phyloP scores from a whole-genome alignment of 2,888 invertebrate genomes.

The Sthenelais limicola region DNA sequence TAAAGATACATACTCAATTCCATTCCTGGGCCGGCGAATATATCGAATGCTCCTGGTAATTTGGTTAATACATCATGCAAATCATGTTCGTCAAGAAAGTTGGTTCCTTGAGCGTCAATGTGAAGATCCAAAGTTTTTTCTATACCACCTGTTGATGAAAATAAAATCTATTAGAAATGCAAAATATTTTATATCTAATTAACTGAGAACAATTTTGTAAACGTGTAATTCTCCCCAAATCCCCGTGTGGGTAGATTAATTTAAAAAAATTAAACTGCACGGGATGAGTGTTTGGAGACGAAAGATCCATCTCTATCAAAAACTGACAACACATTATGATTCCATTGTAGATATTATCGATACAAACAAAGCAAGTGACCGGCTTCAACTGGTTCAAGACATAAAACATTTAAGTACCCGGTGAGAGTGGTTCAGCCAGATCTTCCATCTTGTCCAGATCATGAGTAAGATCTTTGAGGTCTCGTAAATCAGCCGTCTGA shows the following conservation, averaged over 20 bases:
- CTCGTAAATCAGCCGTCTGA: conserved; percentile 3
- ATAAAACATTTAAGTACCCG: no score
- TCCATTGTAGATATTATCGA: no score
- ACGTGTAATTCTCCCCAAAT: no score
- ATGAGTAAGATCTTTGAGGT: conserved; percentile 26
- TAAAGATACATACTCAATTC: conserved; percentile 22
- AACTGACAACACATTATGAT: no score
- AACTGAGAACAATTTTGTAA: no score
- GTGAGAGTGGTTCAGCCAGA: conserved; percentile 58
- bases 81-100: conserved; percentile 80
- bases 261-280: no score
- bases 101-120: conserved; percentile 73
- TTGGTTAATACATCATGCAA: conserved; percentile 85
- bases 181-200: no score
- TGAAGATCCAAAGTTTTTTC: conserved; percentile 75
- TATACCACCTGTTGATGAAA: conserved; percentile 58
- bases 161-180: background rate
- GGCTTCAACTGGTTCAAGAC: no score
- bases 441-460: conserved; percentile 48
- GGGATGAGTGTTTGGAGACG: no score
- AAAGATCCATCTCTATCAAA: no score
- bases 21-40: conserved; percentile 77
- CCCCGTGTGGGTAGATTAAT: no score
- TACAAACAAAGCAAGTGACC: no score
- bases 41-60: conserved; percentile 86